A percentile compares a stretch with the other conserved stretches of the same genome.
These are phyloP conservation scores for Hermodice carunculata DNA, from an alignment of 2,888 invertebrate species.

Conservation along the genomic window DNA sequence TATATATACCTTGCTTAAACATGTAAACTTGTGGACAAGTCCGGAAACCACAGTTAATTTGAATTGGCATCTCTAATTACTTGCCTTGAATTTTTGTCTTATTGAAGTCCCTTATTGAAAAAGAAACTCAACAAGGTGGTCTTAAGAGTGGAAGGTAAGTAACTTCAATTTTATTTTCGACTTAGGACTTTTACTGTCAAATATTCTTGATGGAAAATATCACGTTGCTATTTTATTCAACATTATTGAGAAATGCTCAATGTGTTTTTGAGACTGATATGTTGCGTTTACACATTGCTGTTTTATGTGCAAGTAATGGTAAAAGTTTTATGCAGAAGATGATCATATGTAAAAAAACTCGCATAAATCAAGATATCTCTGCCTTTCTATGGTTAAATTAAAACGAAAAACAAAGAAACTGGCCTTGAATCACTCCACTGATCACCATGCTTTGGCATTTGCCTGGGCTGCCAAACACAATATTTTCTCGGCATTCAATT, in stretches of 20 bases:
- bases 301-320: neutral
- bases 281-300: neutral
- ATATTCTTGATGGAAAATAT: neutral
- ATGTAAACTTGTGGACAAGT: too few species aligned
- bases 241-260: neutral
- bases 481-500: too few species aligned
- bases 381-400: too few species aligned
- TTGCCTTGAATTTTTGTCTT: neutral
- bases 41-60: too few species aligned
- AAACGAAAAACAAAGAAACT: too few species aligned
- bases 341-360: too few species aligned
- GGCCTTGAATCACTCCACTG: too few species aligned
- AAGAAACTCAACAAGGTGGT: constrained; percentile 37
- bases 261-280: neutral
- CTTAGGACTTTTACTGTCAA: neutral
- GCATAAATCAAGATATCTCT: too few species aligned
- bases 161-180: neutral
- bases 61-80: neutral
- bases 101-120: constrained; percentile 37
- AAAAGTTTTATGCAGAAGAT: too few species aligned
- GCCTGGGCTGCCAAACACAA: too few species aligned
- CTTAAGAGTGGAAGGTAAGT: constrained; percentile 34
- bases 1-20: too few species aligned
- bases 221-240: neutral
- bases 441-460: too few species aligned